Evolutionary conservation across 1,140 invertebrate species (phyloP).

Genomic region (Sitophilus oryzae): DNA sequence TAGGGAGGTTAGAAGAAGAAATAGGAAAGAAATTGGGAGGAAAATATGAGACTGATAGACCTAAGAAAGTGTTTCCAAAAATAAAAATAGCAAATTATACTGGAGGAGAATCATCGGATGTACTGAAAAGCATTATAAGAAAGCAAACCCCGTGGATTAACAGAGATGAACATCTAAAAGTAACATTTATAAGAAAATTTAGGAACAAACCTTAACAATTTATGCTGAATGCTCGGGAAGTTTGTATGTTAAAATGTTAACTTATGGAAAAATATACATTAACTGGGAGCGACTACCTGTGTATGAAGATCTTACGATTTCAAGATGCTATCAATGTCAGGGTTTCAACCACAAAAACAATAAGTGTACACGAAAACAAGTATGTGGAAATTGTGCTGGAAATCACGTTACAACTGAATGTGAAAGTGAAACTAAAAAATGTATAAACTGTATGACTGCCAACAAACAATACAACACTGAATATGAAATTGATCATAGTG

Average conservation of each 20-base stretch:
- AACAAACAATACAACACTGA: too few species aligned
- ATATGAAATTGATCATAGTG: too few species aligned
- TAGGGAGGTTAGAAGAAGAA: too few species aligned
- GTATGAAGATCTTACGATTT: constrained; percentile 3
- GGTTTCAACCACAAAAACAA: constrained; percentile 5
- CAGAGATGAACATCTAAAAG: not conserved
- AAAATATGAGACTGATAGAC: too few species aligned
- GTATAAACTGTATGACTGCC: too few species aligned
- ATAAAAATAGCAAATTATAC: too few species aligned
- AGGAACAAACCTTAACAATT: constrained; percentile 2
- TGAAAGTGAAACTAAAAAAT: too few species aligned
- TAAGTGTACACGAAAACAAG: not conserved
- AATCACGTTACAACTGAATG: not conserved
- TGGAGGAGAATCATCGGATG: too few species aligned
- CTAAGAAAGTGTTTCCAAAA: too few species aligned
- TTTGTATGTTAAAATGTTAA: not conserved
- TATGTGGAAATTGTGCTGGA: not conserved
- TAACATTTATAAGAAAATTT: not conserved
- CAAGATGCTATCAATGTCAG: not conserved
- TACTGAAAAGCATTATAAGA: too few species aligned
- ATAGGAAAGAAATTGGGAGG: too few species aligned
- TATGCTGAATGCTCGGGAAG: constrained; percentile 1
- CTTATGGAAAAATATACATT: not conserved
- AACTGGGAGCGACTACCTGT: constrained; percentile 6
- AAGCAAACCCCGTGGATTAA: too few species aligned